Base-by-base conservation (phyloP, 2,113 vertebrate species). In the Gadus chalcogrammus region DNA sequence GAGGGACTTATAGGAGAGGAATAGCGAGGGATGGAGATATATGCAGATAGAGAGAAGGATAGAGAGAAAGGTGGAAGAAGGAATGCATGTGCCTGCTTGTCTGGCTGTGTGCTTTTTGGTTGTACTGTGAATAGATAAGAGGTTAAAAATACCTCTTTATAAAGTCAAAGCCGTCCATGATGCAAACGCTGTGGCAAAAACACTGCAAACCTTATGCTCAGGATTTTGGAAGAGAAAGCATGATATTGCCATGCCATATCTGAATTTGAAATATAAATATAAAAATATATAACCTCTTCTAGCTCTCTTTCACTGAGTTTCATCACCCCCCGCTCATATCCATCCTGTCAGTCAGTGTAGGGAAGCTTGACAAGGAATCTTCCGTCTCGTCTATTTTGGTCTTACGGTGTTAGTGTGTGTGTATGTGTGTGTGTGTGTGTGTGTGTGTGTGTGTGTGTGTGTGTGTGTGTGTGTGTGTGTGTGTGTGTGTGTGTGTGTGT, bases 381-480 rank as follows among this genome's bases (percentile, higher is more conserved):
- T 88, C 89, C 90, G 88, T 93, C 93, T 91, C 88, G 89, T 93
- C 94, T 96, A 95, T 94, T 95, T 95, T 93, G 93, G 92, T 71
- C 13, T n/a, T 16, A 2, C 27, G 0, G 18, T 66, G 75, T 66
- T 76, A n/a, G 15, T 58, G 74, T 68, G 74, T 72, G 68, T 67
- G 65, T 69, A 66, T 73, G 52, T 12, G 62, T 38, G 62, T 31
- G 67, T 59, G 68, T 64, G 65, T 62, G 55, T 56, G 55, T 56
- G 55, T 56, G 55, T 56, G 55, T 12, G 55, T 56, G 55, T 56
- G 55, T 56, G 38, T 42, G 38, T 6, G 38, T 56, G 13, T 56
- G 74, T 70, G 75, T 72, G 68, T 65, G 68, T 69, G 68, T 73
- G 52, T 13, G 62, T 24, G 62, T 31, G 67, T 59, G 68, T 64